Conservation (phyloP, 2,113 vertebrate genomes). For the Tupaia chinensis region DNA sequence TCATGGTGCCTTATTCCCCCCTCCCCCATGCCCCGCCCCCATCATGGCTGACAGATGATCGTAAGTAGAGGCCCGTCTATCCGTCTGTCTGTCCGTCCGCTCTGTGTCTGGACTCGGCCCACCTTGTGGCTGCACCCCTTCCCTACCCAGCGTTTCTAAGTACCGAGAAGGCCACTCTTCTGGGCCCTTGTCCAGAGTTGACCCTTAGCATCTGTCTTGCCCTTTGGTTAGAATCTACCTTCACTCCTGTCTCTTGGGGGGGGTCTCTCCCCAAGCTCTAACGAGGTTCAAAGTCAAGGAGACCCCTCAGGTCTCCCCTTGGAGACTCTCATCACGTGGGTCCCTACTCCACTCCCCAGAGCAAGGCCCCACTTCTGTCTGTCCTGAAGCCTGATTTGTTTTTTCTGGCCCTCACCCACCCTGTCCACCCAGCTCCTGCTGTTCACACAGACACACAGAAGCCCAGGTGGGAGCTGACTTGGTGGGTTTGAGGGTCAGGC, state of each 20-base stretch:
- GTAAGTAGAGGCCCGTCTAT: slow-evolving; percentile 98
- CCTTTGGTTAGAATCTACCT: background rate
- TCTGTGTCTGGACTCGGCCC: slow-evolving; percentile 90
- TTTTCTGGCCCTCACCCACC: background rate
- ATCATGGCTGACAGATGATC: slow-evolving; percentile 95
- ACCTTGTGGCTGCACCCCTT: slow-evolving; percentile 90
- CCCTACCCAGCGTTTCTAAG: slow-evolving; percentile 56
- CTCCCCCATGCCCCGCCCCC: slow-evolving; percentile 68
- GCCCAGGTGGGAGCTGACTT: background rate
- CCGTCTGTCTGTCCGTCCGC: slow-evolving; percentile 95
- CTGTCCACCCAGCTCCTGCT: background rate
- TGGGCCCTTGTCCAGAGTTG: background rate
- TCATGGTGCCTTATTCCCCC: slow-evolving; percentile 76
- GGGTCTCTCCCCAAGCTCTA: too few relatives aligned
- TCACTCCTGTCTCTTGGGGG: too few relatives aligned
- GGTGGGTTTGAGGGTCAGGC: background rate
- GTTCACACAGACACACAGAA: background rate
- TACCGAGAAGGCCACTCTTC: background rate
- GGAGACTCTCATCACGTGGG: background rate
- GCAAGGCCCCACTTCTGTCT: too few relatives aligned
- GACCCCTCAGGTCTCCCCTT: background rate
- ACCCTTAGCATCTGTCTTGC: background rate
- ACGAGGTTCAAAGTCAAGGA: background rate
- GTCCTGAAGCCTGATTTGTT: background rate
- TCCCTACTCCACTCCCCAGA: background rate